Evolutionary conservation across 2,113 vertebrate species (phyloP), one percentile per base, ranked within the genome.

Genomic region (Excalfactoria chinensis): DNA sequence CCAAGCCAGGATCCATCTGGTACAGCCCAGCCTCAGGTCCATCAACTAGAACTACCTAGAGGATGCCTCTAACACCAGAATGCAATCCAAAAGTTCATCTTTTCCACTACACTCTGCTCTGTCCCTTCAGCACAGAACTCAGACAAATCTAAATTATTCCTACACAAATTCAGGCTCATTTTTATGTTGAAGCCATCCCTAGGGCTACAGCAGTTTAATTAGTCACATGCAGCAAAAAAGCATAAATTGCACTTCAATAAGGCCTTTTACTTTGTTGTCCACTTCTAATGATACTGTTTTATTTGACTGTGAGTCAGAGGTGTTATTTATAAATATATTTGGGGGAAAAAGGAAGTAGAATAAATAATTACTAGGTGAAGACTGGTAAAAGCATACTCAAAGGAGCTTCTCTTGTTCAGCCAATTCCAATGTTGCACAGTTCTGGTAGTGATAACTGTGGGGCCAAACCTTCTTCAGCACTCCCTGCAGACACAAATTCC

Each of bases 21-120:
- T 4, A 80, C 37, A 55, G 11, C 0, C 1, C 11, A 40, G 0
- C 3, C 10, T 4, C 48, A 35, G n/a, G 7, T 4, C 4, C 30
- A 19, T 25, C 60, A 86, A 18, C 28, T 14, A 77, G 41, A 15
- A 59, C 25, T 18, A 37, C 18, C 7, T 35, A 44, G 37, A 67
- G 20, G 46, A 51, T 21, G 8, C 13, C 43, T 66, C 64, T 15
- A 55, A 34, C 34, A 86, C 2, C 26, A 35, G 10, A 73, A 62
- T 19, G 20, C 4, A 22, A 9, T 58, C 28, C 48, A 82, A 18
- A 58, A 20, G 8, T 40, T 53, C 83, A 85, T 73, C 12, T 70
- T 30, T 88, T 59, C 21, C 46, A 48, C 20, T 41, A 25, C 7
- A 44, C 59, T n/a, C n/a, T 58, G 15, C 8, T 13, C 19, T 56